phyloP scores from a whole-genome alignment of 1,140 invertebrate genomes.

The Drosophila guanche region DNA sequence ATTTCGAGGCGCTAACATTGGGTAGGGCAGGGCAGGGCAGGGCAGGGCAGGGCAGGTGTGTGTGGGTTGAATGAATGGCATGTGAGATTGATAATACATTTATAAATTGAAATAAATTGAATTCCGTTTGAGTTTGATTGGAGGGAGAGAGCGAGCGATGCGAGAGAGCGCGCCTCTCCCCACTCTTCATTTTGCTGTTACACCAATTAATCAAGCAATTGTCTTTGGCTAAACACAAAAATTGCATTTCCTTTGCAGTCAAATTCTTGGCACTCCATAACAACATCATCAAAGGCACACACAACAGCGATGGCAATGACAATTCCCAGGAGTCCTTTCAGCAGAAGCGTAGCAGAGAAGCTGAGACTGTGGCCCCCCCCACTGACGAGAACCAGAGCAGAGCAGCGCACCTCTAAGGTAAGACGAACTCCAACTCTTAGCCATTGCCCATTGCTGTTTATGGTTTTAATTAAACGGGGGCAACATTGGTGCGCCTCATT shows the following conservation, averaged over 20 bases:
- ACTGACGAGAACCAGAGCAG: background rate
- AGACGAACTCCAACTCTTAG: slow-evolving; percentile 6
- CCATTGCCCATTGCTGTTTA: slow-evolving; percentile 49
- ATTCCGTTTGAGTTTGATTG: no score
- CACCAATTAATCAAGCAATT: background rate
- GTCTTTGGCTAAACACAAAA: slow-evolving; percentile 10
- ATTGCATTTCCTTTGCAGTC: slow-evolving; percentile 44
- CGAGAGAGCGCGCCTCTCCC: no score
- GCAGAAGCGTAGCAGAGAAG: slow-evolving; percentile 27
- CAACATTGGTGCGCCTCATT: slow-evolving; percentile 70
- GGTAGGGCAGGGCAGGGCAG: slow-evolving; percentile 1
- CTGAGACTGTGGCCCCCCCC: slow-evolving; percentile 4
- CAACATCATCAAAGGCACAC: slow-evolving; percentile 54
- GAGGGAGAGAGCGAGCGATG: no score
- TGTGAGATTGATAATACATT: no score
- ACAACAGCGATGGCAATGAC: slow-evolving; percentile 6
- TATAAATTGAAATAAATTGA: no score
- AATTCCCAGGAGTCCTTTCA: slow-evolving; percentile 71
- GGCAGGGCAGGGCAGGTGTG: background rate
- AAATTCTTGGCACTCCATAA: slow-evolving; percentile 47
- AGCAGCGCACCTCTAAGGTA: slow-evolving; percentile 45
- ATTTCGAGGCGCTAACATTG: slow-evolving; percentile 19
- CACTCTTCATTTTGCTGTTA: no score
- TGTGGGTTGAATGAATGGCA: background rate
- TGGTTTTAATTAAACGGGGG: slow-evolving; percentile 71